Percentiles rank a stretch among this genome's conserved stretches.
These are phyloP conservation scores for Leuciscus idus DNA, from an alignment of 2,113 vertebrate genomes.

Conservation along the genomic window DNA sequence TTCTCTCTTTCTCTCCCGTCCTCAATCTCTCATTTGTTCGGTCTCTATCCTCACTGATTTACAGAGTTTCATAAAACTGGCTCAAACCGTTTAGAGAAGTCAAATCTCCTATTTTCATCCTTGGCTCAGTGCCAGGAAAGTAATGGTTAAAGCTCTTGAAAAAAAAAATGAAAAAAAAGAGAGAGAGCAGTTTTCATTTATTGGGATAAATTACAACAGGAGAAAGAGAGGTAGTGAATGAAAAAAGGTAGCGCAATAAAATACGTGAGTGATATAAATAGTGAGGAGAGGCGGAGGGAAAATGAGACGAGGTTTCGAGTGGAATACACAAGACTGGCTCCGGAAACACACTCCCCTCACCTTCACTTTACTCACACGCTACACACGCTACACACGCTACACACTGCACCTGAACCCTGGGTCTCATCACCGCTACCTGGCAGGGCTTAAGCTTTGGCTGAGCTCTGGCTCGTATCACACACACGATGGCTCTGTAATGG, in stretches of 20 bases:
- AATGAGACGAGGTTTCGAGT: constrained; percentile 48
- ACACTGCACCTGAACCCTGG: constrained; percentile 58
- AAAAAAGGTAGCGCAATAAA: constrained; percentile 44
- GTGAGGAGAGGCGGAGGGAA: constrained; percentile 39
- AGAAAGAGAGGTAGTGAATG: constrained; percentile 30
- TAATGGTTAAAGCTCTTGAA: constrained; percentile 48
- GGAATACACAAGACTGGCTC: constrained; percentile 54
- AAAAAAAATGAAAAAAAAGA: constrained; percentile 10
- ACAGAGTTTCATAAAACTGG: constrained; percentile 72
- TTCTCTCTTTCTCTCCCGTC: not conserved
- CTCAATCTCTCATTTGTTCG: not conserved
- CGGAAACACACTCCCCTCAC: constrained; percentile 53
- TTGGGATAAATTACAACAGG: constrained; percentile 62
- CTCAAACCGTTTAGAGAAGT: constrained; percentile 66
- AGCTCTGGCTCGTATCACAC: constrained; percentile 54
- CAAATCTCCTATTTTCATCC: constrained; percentile 61
- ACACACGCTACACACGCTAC: no score
- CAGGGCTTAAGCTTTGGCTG: constrained; percentile 52
- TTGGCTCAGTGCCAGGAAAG: constrained; percentile 68
- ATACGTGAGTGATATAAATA: constrained; percentile 55
- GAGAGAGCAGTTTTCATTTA: constrained; percentile 53
- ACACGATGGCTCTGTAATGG: constrained; percentile 71
- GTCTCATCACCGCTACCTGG: constrained; percentile 61
- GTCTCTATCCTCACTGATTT: constrained; percentile 65
- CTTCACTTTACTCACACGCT: constrained; percentile 44